Conservation (phyloP, 2,113 vertebrate genomes). For the Microtus ochrogaster region DNA sequence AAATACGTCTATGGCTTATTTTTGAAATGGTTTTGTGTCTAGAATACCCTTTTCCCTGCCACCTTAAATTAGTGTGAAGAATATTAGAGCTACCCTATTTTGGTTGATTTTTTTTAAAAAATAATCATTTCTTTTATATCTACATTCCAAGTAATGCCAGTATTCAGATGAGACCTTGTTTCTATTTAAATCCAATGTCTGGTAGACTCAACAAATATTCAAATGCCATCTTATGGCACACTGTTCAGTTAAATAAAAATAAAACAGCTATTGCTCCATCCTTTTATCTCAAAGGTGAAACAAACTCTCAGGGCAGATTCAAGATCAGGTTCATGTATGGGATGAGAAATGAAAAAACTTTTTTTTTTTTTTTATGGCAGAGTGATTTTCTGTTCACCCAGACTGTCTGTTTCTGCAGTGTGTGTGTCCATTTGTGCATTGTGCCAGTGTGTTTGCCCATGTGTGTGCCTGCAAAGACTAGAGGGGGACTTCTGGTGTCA, state of each 20-base stretch:
- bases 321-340: not conserved
- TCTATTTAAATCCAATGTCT: not conserved
- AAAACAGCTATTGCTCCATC: not conserved
- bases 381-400: not conserved
- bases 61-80: slow-evolving; percentile 41
- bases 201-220: not conserved
- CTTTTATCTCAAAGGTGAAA: not conserved
- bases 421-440: not conserved
- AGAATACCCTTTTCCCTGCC: too few relatives aligned
- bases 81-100: not conserved
- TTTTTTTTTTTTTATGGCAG: not conserved
- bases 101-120: slow-evolving; percentile 32
- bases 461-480: not conserved
- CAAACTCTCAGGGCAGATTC: not conserved
- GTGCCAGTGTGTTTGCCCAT: too few relatives aligned
- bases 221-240: not conserved
- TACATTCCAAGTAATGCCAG: not conserved
- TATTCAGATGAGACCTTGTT: slow-evolving; percentile 9
- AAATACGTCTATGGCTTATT: not conserved
- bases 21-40: not conserved
- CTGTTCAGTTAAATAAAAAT: not conserved
- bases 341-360: not conserved
- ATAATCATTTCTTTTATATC: slow-evolving; percentile 26
- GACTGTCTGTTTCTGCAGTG: not conserved
- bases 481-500: not conserved